Evolutionary conservation across 2,113 vertebrate species (phyloP).

Genomic region (Mirounga angustirostris): DNA sequence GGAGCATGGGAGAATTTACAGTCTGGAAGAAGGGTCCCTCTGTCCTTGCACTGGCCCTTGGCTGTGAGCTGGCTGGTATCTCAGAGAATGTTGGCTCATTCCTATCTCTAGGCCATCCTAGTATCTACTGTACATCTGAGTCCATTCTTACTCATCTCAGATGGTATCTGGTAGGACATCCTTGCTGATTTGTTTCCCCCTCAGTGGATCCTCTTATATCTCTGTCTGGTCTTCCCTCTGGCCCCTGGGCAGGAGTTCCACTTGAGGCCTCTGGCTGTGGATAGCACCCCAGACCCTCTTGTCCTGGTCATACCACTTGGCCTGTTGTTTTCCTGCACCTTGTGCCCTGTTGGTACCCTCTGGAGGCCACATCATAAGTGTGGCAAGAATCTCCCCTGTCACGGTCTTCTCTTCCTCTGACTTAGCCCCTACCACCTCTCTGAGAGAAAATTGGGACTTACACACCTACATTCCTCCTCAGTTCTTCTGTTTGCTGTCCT

Average conservation of each 20-base stretch:
- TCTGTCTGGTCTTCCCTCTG: neutral
- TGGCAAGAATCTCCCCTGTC: neutral
- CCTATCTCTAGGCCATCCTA: neutral
- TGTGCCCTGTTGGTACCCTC: neutral
- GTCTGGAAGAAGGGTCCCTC: neutral
- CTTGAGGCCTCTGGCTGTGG: neutral
- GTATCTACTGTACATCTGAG: neutral
- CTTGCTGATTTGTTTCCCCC: neutral
- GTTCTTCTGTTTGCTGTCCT: neutral
- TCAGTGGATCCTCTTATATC: neutral
- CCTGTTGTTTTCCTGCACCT: neutral
- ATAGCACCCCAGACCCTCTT: neutral
- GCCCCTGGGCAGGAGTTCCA: neutral
- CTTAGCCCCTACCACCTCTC: neutral
- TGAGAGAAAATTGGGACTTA: neutral
- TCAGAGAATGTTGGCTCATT: neutral
- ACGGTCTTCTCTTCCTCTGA: too few species aligned
- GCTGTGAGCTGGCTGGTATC: neutral
- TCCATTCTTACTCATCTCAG: neutral
- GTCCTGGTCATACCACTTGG: too few species aligned
- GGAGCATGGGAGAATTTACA: neutral
- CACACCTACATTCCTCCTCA: neutral
- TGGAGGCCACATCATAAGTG: neutral
- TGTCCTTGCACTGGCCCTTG: neutral
- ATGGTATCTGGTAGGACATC: neutral